A percentile compares a stretch with the other conserved stretches of the same genome.
phyloP scores from a whole-genome alignment of 2,888 invertebrate species.

The Microchrysa polita region DNA sequence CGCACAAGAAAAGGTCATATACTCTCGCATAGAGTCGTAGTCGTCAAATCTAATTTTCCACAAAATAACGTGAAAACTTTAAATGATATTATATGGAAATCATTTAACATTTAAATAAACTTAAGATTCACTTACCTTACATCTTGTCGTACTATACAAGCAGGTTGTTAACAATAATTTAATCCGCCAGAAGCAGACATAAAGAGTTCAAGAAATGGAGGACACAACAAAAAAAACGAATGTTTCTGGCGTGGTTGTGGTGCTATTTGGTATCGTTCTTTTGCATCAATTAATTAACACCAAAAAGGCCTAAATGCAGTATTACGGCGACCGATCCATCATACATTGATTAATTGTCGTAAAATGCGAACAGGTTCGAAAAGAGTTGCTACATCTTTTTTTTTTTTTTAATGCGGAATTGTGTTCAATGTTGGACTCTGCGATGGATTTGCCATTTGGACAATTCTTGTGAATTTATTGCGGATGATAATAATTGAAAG shows the following conservation, averaged over 20 bases:
- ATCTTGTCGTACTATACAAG: neutral
- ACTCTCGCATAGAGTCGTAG: neutral
- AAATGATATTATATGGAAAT: constrained; percentile 12
- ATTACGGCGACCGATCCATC: neutral
- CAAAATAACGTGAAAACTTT: constrained; percentile 7
- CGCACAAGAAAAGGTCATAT: constrained; percentile 41
- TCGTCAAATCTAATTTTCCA: constrained; percentile 4
- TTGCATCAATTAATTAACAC: constrained; percentile 5
- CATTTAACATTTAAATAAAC: constrained; percentile 40
- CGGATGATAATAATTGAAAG: neutral
- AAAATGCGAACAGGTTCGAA: neutral
- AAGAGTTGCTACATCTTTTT: neutral
- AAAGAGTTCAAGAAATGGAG: neutral
- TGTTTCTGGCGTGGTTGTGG: no score
- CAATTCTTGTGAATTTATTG: neutral
- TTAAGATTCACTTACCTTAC: no score
- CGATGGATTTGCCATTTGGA: no score
- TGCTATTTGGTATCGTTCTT: neutral
- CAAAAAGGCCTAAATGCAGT: neutral
- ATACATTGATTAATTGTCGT: neutral
- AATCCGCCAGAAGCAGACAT: neutral
- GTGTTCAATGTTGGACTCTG: no score
- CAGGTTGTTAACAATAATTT: constrained; percentile 24
- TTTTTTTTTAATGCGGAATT: no score
- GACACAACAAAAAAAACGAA: neutral